Base-by-base conservation (phyloP, 2,113 vertebrate species). In the Polypterus bichir region DNA sequence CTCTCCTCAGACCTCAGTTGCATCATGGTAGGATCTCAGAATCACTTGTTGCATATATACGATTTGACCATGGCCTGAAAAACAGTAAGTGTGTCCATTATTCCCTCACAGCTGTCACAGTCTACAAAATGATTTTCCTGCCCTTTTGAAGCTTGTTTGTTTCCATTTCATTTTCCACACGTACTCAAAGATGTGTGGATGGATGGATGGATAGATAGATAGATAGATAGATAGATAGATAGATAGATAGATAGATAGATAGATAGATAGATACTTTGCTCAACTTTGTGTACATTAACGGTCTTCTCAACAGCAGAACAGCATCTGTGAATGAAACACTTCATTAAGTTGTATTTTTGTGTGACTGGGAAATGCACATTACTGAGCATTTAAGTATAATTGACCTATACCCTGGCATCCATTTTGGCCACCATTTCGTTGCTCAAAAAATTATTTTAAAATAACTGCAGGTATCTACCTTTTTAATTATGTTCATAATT, bases 1-100 rank as follows among this genome's bases (percentile, higher is more conserved):
- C 66, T 69, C 46, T 61, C 64, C 67, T 73, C 58, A 66, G 67
- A 74, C 65, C 64, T 64, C 57, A 61, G 69, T 71, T 59, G 65
- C 59, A 60, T 66, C 59, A 54, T 67, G 61, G 44, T 64, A 64
- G 62, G 62, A 63, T 44, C 48, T 60, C 49, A 62, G 57, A 48
- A 52, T 63, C 67, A 69, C 60, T 55, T 69, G 66, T 57, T 66
- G 69, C 59, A 66, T 64, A 70, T 57, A 66, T 49, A 53, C 62
- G 64, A 69, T 62, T 54, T 69, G 65, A 71, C 49, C 64, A 51
- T 64, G 49, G 63, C 61, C 72, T 71, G 53, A 44, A 65, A 69
- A 57, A 71, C 59, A 69, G 61, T 59, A 67, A 53, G 60, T 62
- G 44, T n/a, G 27, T 11, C 44, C 49, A 48, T 62, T 61, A 57